phyloP scores from a whole-genome alignment of 2,888 invertebrate genomes.

The Xylota segnis region DNA sequence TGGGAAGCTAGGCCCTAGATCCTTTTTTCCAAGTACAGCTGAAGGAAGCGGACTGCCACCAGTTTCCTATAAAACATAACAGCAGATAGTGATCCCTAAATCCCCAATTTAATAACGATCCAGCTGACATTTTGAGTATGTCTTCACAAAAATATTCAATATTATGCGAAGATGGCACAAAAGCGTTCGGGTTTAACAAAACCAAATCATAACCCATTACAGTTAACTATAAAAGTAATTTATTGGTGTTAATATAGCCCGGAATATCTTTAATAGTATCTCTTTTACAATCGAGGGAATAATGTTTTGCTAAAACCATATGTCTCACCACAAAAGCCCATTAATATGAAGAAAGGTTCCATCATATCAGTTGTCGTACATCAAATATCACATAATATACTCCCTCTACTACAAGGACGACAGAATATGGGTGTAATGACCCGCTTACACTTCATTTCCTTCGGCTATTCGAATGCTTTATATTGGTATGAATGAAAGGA shows the following conservation, averaged over 20 bases:
- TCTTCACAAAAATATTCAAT: background rate
- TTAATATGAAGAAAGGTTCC: slow-evolving; percentile 21
- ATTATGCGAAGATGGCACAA: background rate
- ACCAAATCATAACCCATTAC: slow-evolving; percentile 25
- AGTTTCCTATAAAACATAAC: too few relatives aligned
- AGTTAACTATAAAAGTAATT: slow-evolving; percentile 19
- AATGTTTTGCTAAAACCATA: slow-evolving; percentile 23
- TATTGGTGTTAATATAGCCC: slow-evolving; percentile 38
- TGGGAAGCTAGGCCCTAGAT: too few relatives aligned
- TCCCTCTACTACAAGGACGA: background rate
- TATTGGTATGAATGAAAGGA: slow-evolving; percentile 4
- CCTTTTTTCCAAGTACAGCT: too few relatives aligned
- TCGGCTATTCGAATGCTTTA: slow-evolving; percentile 12
- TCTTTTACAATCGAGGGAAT: slow-evolving; percentile 30
- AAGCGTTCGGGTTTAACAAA: slow-evolving; percentile 16
- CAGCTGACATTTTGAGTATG: too few relatives aligned
- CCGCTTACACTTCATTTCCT: slow-evolving; percentile 45
- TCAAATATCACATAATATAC: background rate
- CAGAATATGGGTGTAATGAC: slow-evolving; percentile 14
- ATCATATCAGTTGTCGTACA: slow-evolving; percentile 23
- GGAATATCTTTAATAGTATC: slow-evolving; percentile 33
- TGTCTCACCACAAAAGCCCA: slow-evolving; percentile 15
- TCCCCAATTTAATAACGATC: too few relatives aligned
- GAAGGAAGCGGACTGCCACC: too few relatives aligned
- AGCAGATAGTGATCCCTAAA: too few relatives aligned